Conservation (phyloP, 53 echinoderm and acorn worm species). For the Stichopus horrens region DNA sequence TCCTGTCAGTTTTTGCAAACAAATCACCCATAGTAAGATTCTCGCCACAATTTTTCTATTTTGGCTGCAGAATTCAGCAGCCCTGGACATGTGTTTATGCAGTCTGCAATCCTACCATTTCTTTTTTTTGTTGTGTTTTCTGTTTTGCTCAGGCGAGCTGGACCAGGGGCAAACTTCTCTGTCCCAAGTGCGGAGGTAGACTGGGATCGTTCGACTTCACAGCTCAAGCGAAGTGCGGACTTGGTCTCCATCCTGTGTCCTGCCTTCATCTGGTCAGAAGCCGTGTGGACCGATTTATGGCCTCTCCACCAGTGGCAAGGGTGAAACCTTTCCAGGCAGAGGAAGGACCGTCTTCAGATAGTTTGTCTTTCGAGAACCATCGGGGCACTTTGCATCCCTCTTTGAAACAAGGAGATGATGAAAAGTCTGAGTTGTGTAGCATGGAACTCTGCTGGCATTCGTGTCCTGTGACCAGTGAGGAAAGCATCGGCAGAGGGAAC, state of each 20-base stretch:
- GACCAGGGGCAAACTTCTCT: slow-evolving; percentile 82
- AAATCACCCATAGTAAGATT: too few species aligned
- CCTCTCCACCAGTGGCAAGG: slow-evolving; percentile 53
- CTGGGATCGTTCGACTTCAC: slow-evolving; percentile 91
- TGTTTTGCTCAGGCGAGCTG: slow-evolving; percentile 65
- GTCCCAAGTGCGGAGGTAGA: slow-evolving; percentile 83
- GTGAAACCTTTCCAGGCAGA: slow-evolving; percentile 55
- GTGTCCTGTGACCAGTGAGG: neutral
- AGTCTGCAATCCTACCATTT: too few species aligned
- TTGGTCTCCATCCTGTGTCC: slow-evolving; percentile 45
- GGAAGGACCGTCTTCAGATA: neutral
- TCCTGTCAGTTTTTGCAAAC: neutral
- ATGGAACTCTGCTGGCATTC: slow-evolving; percentile 14
- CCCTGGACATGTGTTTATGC: too few species aligned
- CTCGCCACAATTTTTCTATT: too few species aligned
- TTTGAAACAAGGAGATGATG: neutral
- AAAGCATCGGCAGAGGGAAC: neutral
- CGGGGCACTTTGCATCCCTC: neutral
- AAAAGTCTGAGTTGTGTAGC: neutral
- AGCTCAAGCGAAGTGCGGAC: slow-evolving; percentile 54
- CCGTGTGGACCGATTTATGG: slow-evolving; percentile 69
- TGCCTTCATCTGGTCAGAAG: slow-evolving; percentile 69
- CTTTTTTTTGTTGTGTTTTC: neutral
- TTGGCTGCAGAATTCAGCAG: too few species aligned
- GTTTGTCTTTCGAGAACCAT: neutral